phyloP scores from a whole-genome alignment of 2,888 invertebrate species.

The Eupithecia centaureata region DNA sequence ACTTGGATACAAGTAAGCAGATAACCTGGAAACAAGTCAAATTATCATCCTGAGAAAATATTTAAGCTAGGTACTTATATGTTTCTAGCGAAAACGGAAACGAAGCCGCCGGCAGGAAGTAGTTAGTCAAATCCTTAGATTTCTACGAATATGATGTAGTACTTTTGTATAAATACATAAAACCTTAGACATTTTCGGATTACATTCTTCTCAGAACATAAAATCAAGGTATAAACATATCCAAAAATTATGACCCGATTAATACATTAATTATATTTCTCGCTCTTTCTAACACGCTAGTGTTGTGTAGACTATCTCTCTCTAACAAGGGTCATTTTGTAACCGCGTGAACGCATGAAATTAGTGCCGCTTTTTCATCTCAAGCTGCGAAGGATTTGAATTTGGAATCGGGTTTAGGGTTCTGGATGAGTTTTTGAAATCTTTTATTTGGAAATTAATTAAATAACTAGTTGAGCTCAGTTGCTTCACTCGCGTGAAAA shows the following conservation, averaged over 20 bases:
- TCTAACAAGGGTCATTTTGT: conserved; percentile 65
- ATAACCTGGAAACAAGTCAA: too few species aligned
- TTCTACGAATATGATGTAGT: background rate
- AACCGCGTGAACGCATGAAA: conserved; percentile 75
- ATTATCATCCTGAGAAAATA: too few species aligned
- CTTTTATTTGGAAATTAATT: background rate
- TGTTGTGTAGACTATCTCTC: conserved; percentile 40
- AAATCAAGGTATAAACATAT: conserved; percentile 64
- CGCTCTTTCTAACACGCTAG: conserved; percentile 47
- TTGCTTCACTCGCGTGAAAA: too few species aligned
- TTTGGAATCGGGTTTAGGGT: conserved; percentile 45
- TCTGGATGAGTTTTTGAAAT: background rate
- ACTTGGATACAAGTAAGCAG: too few species aligned
- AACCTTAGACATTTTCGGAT: conserved; percentile 21
- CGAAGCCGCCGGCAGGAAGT: too few species aligned
- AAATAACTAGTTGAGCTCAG: too few species aligned
- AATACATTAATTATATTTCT: conserved; percentile 74
- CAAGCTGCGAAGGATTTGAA: conserved; percentile 74
- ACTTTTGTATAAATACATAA: background rate
- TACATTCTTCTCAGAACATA: conserved; percentile 33
- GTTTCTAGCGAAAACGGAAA: too few species aligned
- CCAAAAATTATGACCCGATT: conserved; percentile 78
- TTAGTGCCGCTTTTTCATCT: conserved; percentile 80
- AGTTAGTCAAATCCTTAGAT: background rate
- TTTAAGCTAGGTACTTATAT: too few species aligned